Evolutionary conservation across 1,140 invertebrate species (phyloP).

Genomic region (Cyrtorhinus lividipennis): DNA sequence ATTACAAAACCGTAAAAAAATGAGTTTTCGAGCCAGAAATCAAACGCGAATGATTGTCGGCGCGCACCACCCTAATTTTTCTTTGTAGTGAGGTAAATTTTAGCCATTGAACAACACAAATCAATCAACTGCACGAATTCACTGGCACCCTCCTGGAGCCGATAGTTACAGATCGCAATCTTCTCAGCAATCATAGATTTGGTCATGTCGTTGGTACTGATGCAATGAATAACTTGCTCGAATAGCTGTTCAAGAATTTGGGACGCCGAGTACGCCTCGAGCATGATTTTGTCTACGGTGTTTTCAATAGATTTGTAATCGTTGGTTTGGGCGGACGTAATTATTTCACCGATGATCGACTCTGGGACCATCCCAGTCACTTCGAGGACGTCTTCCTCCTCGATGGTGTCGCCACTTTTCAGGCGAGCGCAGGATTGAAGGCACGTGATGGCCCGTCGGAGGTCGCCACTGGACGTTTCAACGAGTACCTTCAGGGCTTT

Average conservation of each 20-base stretch:
- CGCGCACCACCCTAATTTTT: no score
- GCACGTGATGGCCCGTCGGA: conserved; percentile 84
- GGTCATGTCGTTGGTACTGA: conserved; percentile 57
- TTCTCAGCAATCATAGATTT: conserved; percentile 72
- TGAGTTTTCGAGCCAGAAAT: no score
- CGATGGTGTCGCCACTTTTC: conserved; percentile 44
- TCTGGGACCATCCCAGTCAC: conserved; percentile 63
- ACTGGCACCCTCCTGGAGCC: conserved; percentile 78
- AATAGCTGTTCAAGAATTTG: conserved; percentile 77
- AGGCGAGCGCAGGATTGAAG: conserved; percentile 78
- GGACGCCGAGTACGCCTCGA: conserved; percentile 72
- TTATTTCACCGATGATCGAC: conserved; percentile 44
- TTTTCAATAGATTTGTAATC: conserved; percentile 48
- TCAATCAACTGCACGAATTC: conserved; percentile 88
- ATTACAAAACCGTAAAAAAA: no score
- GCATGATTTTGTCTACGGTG: conserved; percentile 50
- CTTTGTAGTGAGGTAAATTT: no score
- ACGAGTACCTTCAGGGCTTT: conserved; percentile 61
- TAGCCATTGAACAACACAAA: conserved; percentile 53
- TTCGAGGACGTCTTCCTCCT: conserved; percentile 53
- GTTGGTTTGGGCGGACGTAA: conserved; percentile 46
- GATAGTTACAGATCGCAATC: conserved; percentile 62
- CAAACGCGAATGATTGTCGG: no score
- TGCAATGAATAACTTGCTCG: conserved; percentile 50
- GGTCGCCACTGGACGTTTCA: conserved; percentile 80